Evolutionary conservation across 1,140 invertebrate genomes (phyloP), one percentile per base, ranked within the genome.

Genomic region (roundworm (Caenorhabditis elegans)): DNA sequence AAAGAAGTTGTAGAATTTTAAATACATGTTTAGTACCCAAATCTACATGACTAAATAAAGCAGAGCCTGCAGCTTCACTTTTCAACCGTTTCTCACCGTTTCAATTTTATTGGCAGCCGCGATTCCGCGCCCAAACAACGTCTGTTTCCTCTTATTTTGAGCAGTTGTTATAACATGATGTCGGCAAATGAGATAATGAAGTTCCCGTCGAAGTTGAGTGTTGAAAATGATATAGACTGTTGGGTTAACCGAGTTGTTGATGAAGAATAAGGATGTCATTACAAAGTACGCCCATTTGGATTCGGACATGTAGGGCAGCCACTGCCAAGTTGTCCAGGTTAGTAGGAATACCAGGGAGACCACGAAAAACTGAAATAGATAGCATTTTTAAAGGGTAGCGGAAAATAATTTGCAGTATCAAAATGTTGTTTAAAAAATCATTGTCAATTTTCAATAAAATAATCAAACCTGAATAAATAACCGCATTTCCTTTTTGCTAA

Each of bases 311-410:
- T 86, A 60, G 3, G 85, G 85, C 15, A 86, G 70, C 85, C 85
- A 86, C 55, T 86, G 85, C 85, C 85, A 86, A 17, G 85, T 86
- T 13, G 85, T 84, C 85, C 85, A 86, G 13, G 85, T 86, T 17
- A 86, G 15, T 13, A 86, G 76, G 36, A 86, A 86, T 3, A 86
- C 85, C 19, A 86, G 31, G 10, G 85, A 86, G 19, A 86, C 85
- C 26, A 86, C 81, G 49, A 86, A 86, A 46, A 86, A 86, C 83
- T 86, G 43, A 80, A 86, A 60, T 46, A 39, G 46, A 17, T n/a
- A 11, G 39, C n/a, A n/a, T n/a, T n/a, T n/a, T n/a, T n/a, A n/a
- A n/a, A n/a, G n/a, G n/a, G n/a, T n/a, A n/a, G n/a, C n/a, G n/a
- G n/a, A n/a, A n/a, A n/a, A n/a, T n/a, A n/a, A n/a, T n/a, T n/a